phyloP scores from a whole-genome alignment of 35 echinoderm and acorn worm genomes.

The Diadema setosum region DNA sequence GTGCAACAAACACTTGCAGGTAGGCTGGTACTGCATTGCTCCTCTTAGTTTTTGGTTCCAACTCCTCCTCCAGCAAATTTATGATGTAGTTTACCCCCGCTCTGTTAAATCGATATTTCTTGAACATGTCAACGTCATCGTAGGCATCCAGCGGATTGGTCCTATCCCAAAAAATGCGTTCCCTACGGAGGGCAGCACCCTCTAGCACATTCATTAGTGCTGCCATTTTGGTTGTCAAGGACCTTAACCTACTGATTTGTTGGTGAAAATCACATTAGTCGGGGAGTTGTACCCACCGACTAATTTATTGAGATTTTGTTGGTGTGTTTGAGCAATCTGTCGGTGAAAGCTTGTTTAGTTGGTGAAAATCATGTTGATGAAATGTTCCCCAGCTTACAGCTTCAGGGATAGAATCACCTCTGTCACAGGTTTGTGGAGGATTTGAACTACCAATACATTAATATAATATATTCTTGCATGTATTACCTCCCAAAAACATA shows the following conservation, averaged over 20 bases:
- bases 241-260: neutral
- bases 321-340: neutral
- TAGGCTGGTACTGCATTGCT: too few species aligned
- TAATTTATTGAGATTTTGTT: neutral
- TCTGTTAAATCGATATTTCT: constrained; percentile 46
- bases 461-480: too few species aligned
- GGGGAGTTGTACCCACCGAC: neutral
- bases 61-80: neutral
- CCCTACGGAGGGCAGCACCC: constrained; percentile 27
- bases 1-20: too few species aligned
- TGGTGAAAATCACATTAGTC: neutral
- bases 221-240: constrained; percentile 3
- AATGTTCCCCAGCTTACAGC: too few species aligned
- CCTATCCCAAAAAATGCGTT: constrained; percentile 39
- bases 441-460: too few species aligned
- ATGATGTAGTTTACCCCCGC: constrained; percentile 43
- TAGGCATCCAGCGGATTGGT: constrained; percentile 38
- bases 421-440: too few species aligned
- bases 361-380: too few species aligned
- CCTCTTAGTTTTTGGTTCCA: too few species aligned
- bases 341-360: too few species aligned
- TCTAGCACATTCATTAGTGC: neutral
- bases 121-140: constrained; percentile 42
- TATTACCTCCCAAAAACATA: too few species aligned
- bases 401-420: too few species aligned